Evolutionary conservation across 2,888 invertebrate species (phyloP), one percentile per base, ranked within the genome.

Genomic region (Microctonus brassicae): DNA sequence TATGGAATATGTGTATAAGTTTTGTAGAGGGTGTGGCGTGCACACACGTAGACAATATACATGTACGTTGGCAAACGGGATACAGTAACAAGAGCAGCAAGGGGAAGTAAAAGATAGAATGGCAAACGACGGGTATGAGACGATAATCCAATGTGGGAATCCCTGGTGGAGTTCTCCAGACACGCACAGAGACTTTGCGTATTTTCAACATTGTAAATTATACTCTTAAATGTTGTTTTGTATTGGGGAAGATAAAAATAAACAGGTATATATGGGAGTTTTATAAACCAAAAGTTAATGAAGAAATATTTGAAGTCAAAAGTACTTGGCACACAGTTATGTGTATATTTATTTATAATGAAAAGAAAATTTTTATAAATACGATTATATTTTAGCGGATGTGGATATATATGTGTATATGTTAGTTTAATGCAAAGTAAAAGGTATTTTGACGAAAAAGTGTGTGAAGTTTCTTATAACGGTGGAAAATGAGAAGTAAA

Each of bases 101-200:
- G 73, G 69, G 70, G 74, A 74, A 72, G 47, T n/a, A 17, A 17
- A n/a, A n/a, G n/a, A n/a, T n/a, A n/a, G n/a, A 47, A 17, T 47
- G 17, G 47, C 47, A 47, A 47, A 47, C 17, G 47, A 76, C 76
- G 71, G 74, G 76, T 73, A 72, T 75, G 75, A 72, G 77, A 79
- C 75, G 77, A 79, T 78, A 79, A 79, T 79, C 80, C 76, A n/a
- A 20, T 69, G 66, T 42, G 74, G 76, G 77, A 80, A 79, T 79
- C 78, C 76, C 76, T 67, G 57, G 74, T 75, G 75, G 65, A 76
- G 75, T 76, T 76, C 76, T 75, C 70, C 75, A 65, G 77, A 79
- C 79, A 80, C 79, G 80, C 76, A 78, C 74, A 62, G 69, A 63
- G 53, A 63, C 70, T 76, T 64, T 53, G 67, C 34, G 69, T 47